These are phyloP conservation scores for Probaryconus sp. DNA, from an alignment of 1,140 invertebrate species.

Conservation along the genomic window DNA sequence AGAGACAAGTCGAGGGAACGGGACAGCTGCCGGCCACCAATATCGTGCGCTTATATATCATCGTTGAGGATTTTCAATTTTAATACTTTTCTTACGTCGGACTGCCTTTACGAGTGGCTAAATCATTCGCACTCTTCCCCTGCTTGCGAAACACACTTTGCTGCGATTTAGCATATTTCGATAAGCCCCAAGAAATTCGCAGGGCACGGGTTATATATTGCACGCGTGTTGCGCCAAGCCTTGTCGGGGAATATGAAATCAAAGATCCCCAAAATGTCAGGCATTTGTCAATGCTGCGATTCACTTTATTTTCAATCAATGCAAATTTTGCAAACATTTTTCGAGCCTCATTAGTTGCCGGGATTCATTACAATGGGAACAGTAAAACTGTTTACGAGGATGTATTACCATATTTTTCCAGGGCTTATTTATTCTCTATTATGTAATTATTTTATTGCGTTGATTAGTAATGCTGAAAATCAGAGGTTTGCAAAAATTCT, in stretches of 20 bases:
- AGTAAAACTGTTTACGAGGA: too few relatives aligned
- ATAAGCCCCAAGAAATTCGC: conserved; percentile 52
- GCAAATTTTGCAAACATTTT: too few relatives aligned
- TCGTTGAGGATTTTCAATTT: conserved; percentile 75
- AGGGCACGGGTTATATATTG: conserved; percentile 51
- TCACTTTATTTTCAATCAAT: too few relatives aligned
- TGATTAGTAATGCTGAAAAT: too few relatives aligned
- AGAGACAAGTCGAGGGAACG: conserved; percentile 62
- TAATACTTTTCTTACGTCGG: conserved; percentile 74
- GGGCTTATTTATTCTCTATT: too few relatives aligned
- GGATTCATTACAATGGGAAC: too few relatives aligned
- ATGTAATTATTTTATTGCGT: too few relatives aligned
- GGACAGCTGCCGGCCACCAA: conserved; percentile 78
- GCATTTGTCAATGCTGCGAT: conserved; percentile 24
- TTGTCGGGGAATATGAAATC: conserved; percentile 27
- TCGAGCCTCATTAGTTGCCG: too few relatives aligned
- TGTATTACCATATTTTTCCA: too few relatives aligned
- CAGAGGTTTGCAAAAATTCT: too few relatives aligned
- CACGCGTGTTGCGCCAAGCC: conserved; percentile 37
- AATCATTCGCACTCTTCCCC: conserved; percentile 64
- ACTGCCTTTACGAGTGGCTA: conserved; percentile 72
- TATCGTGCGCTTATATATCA: conserved; percentile 75
- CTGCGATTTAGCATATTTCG: conserved; percentile 66
- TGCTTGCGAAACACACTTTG: conserved; percentile 26
- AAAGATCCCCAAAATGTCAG: conserved; percentile 12